phyloP scores from a whole-genome alignment of 2,797 vertebrate species.

The Clarias fuscus region DNA sequence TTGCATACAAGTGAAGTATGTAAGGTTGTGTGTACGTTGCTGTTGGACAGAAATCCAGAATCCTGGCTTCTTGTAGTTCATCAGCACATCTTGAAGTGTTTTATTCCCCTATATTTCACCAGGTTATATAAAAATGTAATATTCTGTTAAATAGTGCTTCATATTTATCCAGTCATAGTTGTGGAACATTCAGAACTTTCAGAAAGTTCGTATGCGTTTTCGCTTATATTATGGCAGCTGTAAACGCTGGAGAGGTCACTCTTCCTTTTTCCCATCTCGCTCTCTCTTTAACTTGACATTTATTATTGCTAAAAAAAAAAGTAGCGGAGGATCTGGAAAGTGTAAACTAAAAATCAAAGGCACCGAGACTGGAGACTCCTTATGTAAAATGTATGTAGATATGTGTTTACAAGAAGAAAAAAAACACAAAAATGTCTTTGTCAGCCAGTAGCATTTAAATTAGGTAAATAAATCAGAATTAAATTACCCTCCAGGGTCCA shows the following conservation, averaged over 20 bases:
- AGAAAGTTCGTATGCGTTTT: not conserved
- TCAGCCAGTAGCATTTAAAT: not conserved
- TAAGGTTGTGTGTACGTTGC: not conserved
- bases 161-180: not conserved
- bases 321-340: not conserved
- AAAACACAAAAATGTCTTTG: too few relatives aligned
- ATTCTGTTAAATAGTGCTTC: not conserved
- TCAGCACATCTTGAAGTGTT: not conserved
- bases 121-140: not conserved
- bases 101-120: not conserved
- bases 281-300: not conserved
- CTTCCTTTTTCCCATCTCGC: not conserved
- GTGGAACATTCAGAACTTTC: not conserved
- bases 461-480: not conserved
- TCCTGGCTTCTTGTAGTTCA: not conserved
- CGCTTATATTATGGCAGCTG: not conserved
- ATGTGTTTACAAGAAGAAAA: too few relatives aligned
- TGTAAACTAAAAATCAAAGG: not conserved
- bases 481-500: too few relatives aligned
- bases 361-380: not conserved
- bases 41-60: not conserved
- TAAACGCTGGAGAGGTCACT: not conserved
- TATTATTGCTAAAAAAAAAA: too few relatives aligned
- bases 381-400: not conserved
- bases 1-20: not conserved